These are phyloP conservation scores for Sarotherodon lohbergeri DNA, from an alignment of 2,113 vertebrate genomes.

Conservation along the genomic window DNA sequence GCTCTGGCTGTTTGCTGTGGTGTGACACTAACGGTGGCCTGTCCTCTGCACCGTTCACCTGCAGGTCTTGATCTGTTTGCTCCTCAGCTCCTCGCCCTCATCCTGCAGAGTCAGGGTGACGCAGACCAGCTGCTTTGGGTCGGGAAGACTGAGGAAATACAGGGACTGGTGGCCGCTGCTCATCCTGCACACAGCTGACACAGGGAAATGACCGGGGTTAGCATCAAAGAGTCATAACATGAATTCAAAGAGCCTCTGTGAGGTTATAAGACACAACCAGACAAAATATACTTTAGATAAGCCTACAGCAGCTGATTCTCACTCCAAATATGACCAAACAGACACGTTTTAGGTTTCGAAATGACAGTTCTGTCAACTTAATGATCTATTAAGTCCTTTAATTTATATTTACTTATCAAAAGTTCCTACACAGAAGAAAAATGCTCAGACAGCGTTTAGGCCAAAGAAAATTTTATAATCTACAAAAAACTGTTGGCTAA, in stretches of 20 bases:
- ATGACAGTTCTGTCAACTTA: not conserved
- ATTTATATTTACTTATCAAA: not conserved
- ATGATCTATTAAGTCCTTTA: accelerated
- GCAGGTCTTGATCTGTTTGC: conserved; percentile 78
- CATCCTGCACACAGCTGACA: conserved; percentile 35
- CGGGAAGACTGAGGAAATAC: conserved; percentile 77
- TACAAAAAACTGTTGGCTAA: not conserved
- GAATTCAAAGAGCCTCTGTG: not conserved
- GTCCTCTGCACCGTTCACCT: conserved; percentile 62
- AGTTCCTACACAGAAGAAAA: not conserved
- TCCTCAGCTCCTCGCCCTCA: conserved; percentile 65
- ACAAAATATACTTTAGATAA: not conserved
- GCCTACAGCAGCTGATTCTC: not conserved
- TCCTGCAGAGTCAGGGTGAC: conserved; percentile 62
- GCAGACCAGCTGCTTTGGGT: conserved; percentile 73
- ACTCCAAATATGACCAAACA: not conserved
- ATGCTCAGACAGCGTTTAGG: accelerated
- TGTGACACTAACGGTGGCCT: not conserved
- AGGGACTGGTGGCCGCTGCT: conserved; percentile 60
- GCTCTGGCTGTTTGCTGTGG: not conserved
- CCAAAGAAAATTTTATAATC: not conserved
- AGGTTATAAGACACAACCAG: not conserved
- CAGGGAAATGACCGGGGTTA: accelerated
- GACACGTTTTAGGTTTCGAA: not conserved
- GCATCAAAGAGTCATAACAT: not conserved